Evolutionary conservation across 2,113 vertebrate genomes (phyloP).

Genomic region (Eptesicus fuscus): DNA sequence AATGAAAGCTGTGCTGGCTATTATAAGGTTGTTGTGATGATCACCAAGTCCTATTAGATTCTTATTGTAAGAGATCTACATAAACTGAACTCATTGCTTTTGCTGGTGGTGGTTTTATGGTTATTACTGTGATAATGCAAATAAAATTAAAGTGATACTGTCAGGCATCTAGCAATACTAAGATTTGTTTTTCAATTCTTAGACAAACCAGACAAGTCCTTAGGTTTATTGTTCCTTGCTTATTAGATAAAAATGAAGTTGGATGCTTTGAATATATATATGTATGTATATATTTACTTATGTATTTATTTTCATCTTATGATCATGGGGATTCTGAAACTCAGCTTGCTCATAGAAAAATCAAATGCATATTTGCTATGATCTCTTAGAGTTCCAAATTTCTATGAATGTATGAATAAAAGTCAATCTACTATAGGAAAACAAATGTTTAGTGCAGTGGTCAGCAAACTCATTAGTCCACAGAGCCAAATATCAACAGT

Average conservation of each 20-base stretch:
- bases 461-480: too few species aligned
- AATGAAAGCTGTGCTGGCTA: neutral
- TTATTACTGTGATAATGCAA: neutral
- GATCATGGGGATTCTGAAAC: neutral
- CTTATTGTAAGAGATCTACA: neutral
- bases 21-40: neutral
- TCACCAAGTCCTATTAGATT: neutral
- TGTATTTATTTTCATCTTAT: neutral
- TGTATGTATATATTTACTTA: neutral
- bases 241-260: slow-evolving; percentile 1
- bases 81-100: neutral
- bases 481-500: too few species aligned
- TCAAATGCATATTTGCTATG: neutral
- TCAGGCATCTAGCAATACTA: neutral
- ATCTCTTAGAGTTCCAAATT: neutral
- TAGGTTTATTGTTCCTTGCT: neutral
- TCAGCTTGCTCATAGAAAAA: neutral
- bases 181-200: neutral
- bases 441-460: neutral
- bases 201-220: neutral
- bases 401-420: neutral
- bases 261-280: neutral
- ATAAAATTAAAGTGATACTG: neutral
- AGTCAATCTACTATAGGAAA: neutral
- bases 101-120: neutral